Base-by-base conservation (phyloP, 2,888 invertebrate genomes). In the Hyposoter didymator region DNA sequence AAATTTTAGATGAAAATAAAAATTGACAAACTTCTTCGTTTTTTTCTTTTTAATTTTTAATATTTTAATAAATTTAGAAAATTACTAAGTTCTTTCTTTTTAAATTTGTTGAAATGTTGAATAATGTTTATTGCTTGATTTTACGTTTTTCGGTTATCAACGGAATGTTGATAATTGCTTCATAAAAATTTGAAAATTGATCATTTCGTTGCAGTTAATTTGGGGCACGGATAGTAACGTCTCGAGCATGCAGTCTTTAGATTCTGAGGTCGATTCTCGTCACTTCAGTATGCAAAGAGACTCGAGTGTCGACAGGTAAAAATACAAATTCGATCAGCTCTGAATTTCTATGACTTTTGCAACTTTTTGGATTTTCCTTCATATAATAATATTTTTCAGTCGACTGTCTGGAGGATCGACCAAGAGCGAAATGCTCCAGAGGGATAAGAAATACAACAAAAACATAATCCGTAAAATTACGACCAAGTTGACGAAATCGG, bases 191-290 rank as follows among this genome's bases (percentile, higher is more conserved):
- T 81, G 0, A 2, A 22, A 19, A 17, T 52, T 19, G 4, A 28
- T 39, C 7, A 8, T 55, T 43, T 62, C 14, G n/a, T 66, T 82
- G 67, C 95, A 97, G 94, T 95, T 95, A 82, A 97, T 98, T 90
- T 98, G 98, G 98, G 96, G 96, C 43, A 96, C 96, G 76, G 97
- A 97, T 87, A 97, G 97, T 84, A 98, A 98, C 92, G 95, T 97
- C 84, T 97, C 97, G 0, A 98, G 98, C 84, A 95, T 98, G 94
- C 97, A 97, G 90, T 98, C 98, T 0, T 94, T 97, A 84, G 97
- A 97, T 89, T 94, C 94, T 4, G 95, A 95, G 87, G 89, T 92
- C 62, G 97, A 97, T 88, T 94, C 94, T 22, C 94, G 96, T 66
- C 94, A 95, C 75, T 96, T 95, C 86, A 95, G 95, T 66, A 94